Conservation (phyloP, 2,113 vertebrate species). For the Strigops habroptila region DNA sequence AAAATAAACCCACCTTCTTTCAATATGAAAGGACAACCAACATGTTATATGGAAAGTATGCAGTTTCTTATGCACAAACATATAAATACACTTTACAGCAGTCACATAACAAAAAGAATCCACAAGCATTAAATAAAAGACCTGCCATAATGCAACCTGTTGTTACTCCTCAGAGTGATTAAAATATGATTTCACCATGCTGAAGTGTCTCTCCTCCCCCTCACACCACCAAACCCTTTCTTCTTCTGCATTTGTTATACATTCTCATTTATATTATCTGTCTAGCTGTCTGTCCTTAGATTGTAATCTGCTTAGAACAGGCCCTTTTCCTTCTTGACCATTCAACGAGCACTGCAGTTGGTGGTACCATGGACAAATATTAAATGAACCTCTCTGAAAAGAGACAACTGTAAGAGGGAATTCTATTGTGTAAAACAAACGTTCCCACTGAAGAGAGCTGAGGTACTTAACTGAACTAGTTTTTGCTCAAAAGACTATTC, state of each 20-base stretch:
- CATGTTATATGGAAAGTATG: constrained; percentile 34
- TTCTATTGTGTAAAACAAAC: constrained; percentile 39
- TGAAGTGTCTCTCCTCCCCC: constrained; percentile 28
- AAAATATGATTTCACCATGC: constrained; percentile 34
- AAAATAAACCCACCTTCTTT: constrained; percentile 39
- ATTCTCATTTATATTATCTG: constrained; percentile 37
- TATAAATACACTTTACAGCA: constrained; percentile 67
- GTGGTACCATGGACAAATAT: constrained; percentile 29
- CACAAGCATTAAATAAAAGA: constrained; percentile 40
- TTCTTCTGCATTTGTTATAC: constrained; percentile 33
- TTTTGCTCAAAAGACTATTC: constrained; percentile 31
- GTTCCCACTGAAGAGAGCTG: constrained; percentile 13
- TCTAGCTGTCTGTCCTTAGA: constrained; percentile 19
- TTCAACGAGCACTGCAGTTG: constrained; percentile 50
- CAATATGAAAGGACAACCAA: background rate
- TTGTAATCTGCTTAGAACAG: constrained; percentile 38
- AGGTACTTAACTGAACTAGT: constrained; percentile 10
- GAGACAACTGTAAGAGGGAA: constrained; percentile 3
- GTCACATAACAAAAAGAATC: constrained; percentile 16
- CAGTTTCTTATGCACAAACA: constrained; percentile 49
- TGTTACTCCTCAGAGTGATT: constrained; percentile 52
- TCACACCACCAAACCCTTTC: constrained; percentile 19
- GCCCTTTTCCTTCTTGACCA: constrained; percentile 42
- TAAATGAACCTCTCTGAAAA: constrained; percentile 57
- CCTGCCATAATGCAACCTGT: constrained; percentile 49